phyloP scores from a whole-genome alignment of 2,113 vertebrate genomes.

The Illadopsis cleaveri region DNA sequence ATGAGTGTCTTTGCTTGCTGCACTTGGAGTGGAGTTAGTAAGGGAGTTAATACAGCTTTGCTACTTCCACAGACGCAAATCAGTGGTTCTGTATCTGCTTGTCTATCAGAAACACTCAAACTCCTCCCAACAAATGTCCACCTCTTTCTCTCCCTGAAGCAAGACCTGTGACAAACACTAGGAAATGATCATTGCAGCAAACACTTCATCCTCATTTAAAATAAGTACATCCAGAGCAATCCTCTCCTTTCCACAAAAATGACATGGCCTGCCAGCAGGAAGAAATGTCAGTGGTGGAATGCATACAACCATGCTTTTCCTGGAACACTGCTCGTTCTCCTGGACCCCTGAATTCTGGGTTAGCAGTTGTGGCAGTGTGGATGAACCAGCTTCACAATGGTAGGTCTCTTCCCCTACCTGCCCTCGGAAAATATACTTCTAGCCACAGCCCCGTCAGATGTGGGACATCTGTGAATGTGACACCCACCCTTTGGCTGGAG shows the following conservation, averaged over 20 bases:
- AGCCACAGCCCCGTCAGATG: neutral
- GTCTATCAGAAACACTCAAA: neutral
- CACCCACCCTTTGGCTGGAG: neutral
- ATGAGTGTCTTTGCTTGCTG: neutral
- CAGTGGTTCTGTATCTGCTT: neutral
- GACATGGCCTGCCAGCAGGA: neutral
- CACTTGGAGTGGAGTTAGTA: neutral
- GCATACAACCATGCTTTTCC: neutral
- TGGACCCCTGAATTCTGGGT: neutral
- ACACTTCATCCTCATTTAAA: neutral
- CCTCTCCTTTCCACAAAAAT: neutral
- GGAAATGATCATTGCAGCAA: neutral
- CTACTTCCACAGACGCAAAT: neutral
- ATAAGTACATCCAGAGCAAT: neutral
- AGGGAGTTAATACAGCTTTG: neutral
- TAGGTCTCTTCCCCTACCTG: neutral
- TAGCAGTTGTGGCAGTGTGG: neutral
- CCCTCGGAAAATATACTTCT: neutral
- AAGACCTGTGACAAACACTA: neutral
- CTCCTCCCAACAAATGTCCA: neutral
- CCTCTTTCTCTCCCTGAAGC: neutral
- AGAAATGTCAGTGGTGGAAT: neutral
- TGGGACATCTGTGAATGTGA: constrained; percentile 1
- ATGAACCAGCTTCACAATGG: neutral
- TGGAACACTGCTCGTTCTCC: neutral